These are phyloP conservation scores for Mythimna lalbum DNA, from an alignment of 2,888 invertebrate species.

Conservation along the genomic window DNA sequence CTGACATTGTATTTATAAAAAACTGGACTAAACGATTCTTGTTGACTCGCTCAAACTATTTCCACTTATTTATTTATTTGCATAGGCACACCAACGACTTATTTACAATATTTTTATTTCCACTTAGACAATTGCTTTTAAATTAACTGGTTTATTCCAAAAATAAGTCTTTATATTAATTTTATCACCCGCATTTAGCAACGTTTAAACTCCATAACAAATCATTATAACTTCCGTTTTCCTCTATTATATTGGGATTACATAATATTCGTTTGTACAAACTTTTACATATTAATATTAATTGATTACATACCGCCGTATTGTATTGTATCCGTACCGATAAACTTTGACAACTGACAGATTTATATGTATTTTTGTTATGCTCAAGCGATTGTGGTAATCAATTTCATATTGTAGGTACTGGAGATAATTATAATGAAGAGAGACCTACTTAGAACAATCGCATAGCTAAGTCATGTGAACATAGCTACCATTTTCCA, in stretches of 20 bases:
- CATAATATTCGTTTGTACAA: conserved; percentile 1
- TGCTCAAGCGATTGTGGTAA: not conserved
- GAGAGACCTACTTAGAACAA: no score
- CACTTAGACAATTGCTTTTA: not conserved
- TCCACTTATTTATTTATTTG: no score
- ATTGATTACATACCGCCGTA: conserved; percentile 1
- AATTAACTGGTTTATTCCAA: not conserved
- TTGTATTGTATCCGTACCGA: conserved; percentile 8
- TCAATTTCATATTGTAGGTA: not conserved
- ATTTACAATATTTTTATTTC: no score
- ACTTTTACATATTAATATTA: conserved; percentile 4
- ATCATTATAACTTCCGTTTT: conserved; percentile 7
- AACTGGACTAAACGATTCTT: not conserved
- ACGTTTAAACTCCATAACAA: conserved; percentile 9
- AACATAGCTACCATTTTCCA: no score
- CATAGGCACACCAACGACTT: no score
- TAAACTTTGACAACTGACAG: conserved; percentile 25
- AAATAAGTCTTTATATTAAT: not conserved
- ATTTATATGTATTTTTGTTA: not conserved
- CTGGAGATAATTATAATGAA: no score
- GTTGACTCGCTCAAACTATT: not conserved
- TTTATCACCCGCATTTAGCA: conserved; percentile 14
- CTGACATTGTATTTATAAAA: not conserved
- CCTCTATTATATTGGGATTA: not conserved
- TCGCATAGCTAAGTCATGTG: no score